phyloP scores from a whole-genome alignment of 1,140 invertebrate species.

The Aphelenchoides fujianensis region DNA sequence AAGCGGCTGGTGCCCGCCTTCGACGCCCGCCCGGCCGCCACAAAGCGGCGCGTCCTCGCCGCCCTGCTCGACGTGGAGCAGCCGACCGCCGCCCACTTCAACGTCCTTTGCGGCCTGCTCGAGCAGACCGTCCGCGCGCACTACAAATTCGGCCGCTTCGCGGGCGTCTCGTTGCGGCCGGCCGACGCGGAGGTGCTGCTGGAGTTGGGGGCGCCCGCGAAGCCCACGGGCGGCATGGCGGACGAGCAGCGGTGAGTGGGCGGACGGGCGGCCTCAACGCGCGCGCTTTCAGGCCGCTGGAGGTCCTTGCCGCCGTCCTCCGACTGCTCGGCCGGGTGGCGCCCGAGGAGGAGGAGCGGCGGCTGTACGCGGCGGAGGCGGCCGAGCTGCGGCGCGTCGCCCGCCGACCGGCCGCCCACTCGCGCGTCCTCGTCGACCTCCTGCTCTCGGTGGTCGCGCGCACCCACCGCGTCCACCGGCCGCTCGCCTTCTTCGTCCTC shows the following conservation, averaged over 20 bases:
- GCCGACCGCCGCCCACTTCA: conserved; percentile 2
- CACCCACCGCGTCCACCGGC: neutral
- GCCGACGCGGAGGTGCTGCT: conserved; percentile 1
- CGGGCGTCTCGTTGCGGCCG: neutral
- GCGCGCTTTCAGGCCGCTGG: neutral
- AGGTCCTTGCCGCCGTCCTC: neutral
- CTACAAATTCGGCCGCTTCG: neutral
- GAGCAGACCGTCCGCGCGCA: neutral
- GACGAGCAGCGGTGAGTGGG: neutral
- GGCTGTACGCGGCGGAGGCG: neutral
- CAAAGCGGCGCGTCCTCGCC: neutral
- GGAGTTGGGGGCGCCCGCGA: neutral
- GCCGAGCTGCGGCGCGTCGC: neutral
- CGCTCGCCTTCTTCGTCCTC: conserved; percentile 1
- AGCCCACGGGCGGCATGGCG: no score
- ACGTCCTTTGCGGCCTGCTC: neutral
- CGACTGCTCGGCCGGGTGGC: neutral
- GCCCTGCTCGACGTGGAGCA: neutral
- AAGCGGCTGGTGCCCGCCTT: conserved; percentile 4
- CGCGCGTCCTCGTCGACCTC: neutral
- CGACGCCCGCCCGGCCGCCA: neutral
- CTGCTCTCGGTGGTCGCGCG: neutral
- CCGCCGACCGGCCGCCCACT: neutral
- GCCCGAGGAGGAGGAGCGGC: neutral
- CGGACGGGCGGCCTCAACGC: neutral